Evolutionary conservation across 2,797 vertebrate species (phyloP).

Genomic region (Ctenosaura bakeri): DNA sequence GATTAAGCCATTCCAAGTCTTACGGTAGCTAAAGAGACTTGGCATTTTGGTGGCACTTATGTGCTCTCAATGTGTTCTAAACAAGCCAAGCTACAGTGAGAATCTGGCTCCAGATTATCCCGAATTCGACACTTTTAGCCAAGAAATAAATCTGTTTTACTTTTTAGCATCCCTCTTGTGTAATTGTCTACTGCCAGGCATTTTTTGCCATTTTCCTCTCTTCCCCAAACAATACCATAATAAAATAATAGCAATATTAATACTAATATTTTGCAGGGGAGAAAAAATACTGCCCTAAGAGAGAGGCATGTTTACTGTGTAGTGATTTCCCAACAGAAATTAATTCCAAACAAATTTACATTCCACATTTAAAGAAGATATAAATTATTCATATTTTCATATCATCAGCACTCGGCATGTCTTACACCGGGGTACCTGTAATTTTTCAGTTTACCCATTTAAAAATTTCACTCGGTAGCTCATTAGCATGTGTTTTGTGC

Average conservation of each 20-base stretch:
- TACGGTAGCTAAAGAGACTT: background rate
- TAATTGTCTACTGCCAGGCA: constrained; percentile 45
- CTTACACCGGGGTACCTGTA: constrained; percentile 87
- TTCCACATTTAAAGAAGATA: constrained; percentile 90
- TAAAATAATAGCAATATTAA: constrained; percentile 72
- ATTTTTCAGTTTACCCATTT: constrained; percentile 80
- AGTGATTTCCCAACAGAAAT: constrained; percentile 85
- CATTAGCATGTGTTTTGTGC: constrained; percentile 75
- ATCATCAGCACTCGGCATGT: constrained; percentile 83
- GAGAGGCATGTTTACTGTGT: constrained; percentile 79
- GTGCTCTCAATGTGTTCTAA: background rate
- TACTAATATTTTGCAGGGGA: constrained; percentile 71
- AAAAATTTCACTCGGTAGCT: constrained; percentile 78
- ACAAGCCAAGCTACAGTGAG: constrained; percentile 1
- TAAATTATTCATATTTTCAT: constrained; percentile 93
- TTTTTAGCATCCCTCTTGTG: constrained; percentile 60
- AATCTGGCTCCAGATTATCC: constrained; percentile 34
- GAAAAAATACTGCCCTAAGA: constrained; percentile 67
- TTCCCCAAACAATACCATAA: constrained; percentile 56
- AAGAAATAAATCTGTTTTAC: constrained; percentile 53
- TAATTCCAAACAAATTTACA: constrained; percentile 87
- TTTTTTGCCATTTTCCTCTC: constrained; percentile 38
- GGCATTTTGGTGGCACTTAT: constrained; percentile 25
- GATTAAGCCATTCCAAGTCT: accelerated
- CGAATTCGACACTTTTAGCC: constrained; percentile 19